Percentiles rank a stretch among this genome's conserved stretches.
Conservation (phyloP, 2,888 invertebrate genomes). For the Panzeria rudis region DNA sequence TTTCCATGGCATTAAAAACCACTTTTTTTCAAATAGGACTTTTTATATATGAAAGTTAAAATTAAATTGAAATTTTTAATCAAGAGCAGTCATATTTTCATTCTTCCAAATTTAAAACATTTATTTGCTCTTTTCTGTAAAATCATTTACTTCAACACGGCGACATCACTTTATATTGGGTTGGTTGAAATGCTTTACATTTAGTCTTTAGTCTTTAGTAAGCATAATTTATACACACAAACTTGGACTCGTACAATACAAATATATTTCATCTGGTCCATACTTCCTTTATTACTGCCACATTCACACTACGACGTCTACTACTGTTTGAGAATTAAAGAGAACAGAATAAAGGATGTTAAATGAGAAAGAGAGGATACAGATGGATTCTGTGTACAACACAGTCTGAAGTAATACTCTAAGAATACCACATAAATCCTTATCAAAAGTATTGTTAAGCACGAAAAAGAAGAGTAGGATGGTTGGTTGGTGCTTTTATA, state of each 20-base stretch:
- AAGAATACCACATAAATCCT: conserved; percentile 35
- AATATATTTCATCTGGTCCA: conserved; percentile 10
- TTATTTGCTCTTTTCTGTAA: neutral
- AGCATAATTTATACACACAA: neutral
- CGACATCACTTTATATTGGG: neutral
- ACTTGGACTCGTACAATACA: neutral
- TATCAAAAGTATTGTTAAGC: conserved; percentile 45
- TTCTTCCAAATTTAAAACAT: neutral
- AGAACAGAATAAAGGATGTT: conserved; percentile 47
- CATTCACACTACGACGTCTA: neutral
- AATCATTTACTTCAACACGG: neutral
- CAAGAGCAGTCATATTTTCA: no score
- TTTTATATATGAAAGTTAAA: neutral
- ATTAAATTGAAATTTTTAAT: neutral
- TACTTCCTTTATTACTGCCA: conserved; percentile 16
- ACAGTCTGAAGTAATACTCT: neutral
- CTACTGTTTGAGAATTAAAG: conserved; percentile 6
- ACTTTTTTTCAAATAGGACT: no score
- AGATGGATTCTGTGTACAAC: conserved; percentile 66
- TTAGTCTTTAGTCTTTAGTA: neutral
- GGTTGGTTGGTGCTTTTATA: neutral
- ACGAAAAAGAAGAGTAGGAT: conserved; percentile 18
- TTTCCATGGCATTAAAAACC: no score
- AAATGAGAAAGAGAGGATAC: conserved; percentile 36
- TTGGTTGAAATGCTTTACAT: neutral